phyloP scores from a whole-genome alignment of 2,888 invertebrate species.

The Epicampocera succincta region DNA sequence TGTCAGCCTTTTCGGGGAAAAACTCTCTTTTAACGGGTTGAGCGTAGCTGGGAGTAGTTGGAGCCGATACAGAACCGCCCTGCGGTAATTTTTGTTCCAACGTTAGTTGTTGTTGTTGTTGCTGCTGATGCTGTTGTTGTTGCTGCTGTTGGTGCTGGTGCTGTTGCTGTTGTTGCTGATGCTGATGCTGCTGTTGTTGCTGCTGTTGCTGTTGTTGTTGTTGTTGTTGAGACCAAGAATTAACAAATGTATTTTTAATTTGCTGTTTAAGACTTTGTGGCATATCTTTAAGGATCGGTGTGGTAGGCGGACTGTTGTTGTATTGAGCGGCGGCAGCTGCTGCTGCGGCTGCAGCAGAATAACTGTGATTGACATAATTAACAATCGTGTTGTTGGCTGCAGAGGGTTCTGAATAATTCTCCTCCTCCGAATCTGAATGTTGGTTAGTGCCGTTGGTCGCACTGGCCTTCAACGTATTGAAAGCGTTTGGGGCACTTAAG shows the following conservation, averaged over 20 bases:
- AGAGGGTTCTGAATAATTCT: constrained; percentile 82
- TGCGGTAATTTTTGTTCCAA: constrained; percentile 67
- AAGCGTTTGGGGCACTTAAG: constrained; percentile 53
- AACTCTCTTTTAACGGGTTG: constrained; percentile 86
- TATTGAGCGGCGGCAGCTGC: constrained; percentile 81
- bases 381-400: constrained; percentile 62
- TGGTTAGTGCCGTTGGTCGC: constrained; percentile 87
- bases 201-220: constrained; percentile 72
- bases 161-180: constrained; percentile 72
- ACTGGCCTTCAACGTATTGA: constrained; percentile 70
- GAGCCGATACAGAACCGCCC: constrained; percentile 80
- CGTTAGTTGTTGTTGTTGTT: constrained; percentile 71
- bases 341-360: constrained; percentile 76
- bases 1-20: constrained; percentile 90
- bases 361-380: constrained; percentile 57
- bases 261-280: constrained; percentile 81
- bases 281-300: constrained; percentile 85
- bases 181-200: constrained; percentile 73
- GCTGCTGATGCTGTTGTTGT: constrained; percentile 72
- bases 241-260: constrained; percentile 81
- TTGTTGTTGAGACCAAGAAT: constrained; percentile 80
- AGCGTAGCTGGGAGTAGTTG: constrained; percentile 82
- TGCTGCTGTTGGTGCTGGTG: constrained; percentile 70
- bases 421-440: constrained; percentile 92
- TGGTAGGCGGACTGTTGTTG: constrained; percentile 83